Percentiles rank a stretch among this genome's conserved stretches.
Evolutionary conservation across 2,888 invertebrate species (phyloP).

Genomic region (Entomobrya multifasciata): DNA sequence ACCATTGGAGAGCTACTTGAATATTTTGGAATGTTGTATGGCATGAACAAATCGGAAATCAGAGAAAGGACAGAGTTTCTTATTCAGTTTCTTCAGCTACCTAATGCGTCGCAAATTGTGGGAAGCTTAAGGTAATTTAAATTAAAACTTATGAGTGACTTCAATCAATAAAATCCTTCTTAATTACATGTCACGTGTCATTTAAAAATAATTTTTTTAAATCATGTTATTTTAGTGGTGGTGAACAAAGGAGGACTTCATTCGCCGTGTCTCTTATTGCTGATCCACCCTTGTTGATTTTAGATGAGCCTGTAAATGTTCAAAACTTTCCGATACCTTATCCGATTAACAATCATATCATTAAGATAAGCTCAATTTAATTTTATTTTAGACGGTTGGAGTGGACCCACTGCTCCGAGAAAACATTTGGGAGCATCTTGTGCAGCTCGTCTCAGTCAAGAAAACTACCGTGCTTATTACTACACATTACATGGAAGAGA

Average conservation of each 20-base stretch:
- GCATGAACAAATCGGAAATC: constrained; percentile 92
- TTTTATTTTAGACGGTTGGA: constrained; percentile 42
- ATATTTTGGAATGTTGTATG: constrained; percentile 97
- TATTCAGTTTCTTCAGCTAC: constrained; percentile 94
- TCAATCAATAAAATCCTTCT: not conserved
- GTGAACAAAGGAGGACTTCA: constrained; percentile 82
- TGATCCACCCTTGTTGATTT: constrained; percentile 85
- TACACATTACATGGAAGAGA: constrained; percentile 72
- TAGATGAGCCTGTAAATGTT: constrained; percentile 87
- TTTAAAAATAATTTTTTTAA: not conserved
- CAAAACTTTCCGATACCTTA: not conserved
- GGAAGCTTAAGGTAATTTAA: constrained; percentile 28
- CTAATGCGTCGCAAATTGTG: constrained; percentile 82
- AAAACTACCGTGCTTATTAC: constrained; percentile 69
- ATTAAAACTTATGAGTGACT: not conserved
- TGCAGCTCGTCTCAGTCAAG: constrained; percentile 35
- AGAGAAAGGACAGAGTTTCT: constrained; percentile 90
- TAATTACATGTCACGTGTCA: too few relatives aligned
- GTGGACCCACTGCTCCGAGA: constrained; percentile 44
- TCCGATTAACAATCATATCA: not conserved
- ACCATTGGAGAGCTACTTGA: constrained; percentile 96
- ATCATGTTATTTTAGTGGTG: constrained; percentile 80
- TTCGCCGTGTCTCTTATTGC: constrained; percentile 82
- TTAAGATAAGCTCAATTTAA: too few relatives aligned
- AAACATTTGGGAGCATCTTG: constrained; percentile 67